Evolutionary conservation across 2,888 invertebrate species (phyloP), one percentile per base, ranked within the genome.

Genomic region (Boloria selene): DNA sequence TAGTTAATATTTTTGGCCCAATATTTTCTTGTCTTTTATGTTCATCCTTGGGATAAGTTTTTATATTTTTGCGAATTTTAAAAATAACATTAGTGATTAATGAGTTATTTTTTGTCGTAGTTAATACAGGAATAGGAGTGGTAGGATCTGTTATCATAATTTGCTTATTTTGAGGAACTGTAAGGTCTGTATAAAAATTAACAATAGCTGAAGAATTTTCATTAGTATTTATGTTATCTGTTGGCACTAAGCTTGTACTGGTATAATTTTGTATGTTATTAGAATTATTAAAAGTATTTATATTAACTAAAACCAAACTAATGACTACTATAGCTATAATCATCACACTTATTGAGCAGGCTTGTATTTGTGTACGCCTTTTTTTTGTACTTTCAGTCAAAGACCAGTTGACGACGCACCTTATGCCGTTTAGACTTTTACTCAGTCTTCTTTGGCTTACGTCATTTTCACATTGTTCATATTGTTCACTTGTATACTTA

Each of bases 301-400:
- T 89, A 81, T 92, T 92, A 64, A 92, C 90, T 80, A 93, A 84
- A 80, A 92, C 79, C 80, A 93, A 88, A 84, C 90, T 90, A 82
- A 92, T 90, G 38, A 89, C 82, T 80, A 92, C 83, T 68, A 93
- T 90, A 70, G 92, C 90, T 79, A 93, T 77, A 76, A 93, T 88
- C 89, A 92, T 91, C 78, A 92, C 84, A 84, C 90, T 91, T 84
- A 92, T 90, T 88, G 92, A 92, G 87, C 90, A 92, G 68, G 91
- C 91, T 81, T 90, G 90, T 79, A 93, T 90, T 82, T 90, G 91
- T 72, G 87, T 92, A 76, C 89, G 81, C 76, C 90, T 92, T 72
- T 90, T 91, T 51, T 90, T 81, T 65, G 88, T 84, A 74, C 85
- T 88, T 74, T 92, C 90, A 74, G 85, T 85, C 74, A 89, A 78